Evolutionary conservation across 2,113 vertebrate genomes (phyloP).

Genomic region (Monarcha castaneiventris): DNA sequence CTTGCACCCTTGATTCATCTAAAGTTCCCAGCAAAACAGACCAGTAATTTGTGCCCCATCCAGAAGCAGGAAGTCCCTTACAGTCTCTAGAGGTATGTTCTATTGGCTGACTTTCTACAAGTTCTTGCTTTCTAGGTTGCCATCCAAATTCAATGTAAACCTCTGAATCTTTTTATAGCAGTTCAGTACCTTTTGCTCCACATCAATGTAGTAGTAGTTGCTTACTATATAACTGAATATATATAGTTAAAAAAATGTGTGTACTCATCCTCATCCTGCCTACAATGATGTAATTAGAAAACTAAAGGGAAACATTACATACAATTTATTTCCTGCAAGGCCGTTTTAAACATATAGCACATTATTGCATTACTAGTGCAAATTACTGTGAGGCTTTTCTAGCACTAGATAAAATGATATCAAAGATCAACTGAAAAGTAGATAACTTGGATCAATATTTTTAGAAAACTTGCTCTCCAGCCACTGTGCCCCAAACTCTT

Average conservation of each 20-base stretch:
- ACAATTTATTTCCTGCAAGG: neutral
- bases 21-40: neutral
- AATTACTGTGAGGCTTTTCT: neutral
- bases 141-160: neutral
- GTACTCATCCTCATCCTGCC: rapidly evolving
- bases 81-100: rapidly evolving
- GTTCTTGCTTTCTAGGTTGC: neutral
- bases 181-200: neutral
- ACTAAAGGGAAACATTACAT: neutral
- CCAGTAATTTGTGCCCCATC: neutral
- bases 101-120: neutral
- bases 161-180: neutral
- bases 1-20: neutral
- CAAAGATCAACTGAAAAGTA: neutral
- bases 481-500: neutral
- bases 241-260: neutral
- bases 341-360: neutral
- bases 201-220: neutral
- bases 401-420: neutral
- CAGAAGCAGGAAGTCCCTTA: neutral
- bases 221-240: neutral
- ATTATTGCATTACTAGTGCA: neutral
- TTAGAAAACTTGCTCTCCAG: neutral
- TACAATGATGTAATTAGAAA: neutral
- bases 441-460: neutral